A percentile compares a stretch with the other conserved stretches of the same genome.
These are phyloP conservation scores for Fistularia tabacaria DNA, from an alignment of 2,797 vertebrate genomes.

Conservation along the genomic window DNA sequence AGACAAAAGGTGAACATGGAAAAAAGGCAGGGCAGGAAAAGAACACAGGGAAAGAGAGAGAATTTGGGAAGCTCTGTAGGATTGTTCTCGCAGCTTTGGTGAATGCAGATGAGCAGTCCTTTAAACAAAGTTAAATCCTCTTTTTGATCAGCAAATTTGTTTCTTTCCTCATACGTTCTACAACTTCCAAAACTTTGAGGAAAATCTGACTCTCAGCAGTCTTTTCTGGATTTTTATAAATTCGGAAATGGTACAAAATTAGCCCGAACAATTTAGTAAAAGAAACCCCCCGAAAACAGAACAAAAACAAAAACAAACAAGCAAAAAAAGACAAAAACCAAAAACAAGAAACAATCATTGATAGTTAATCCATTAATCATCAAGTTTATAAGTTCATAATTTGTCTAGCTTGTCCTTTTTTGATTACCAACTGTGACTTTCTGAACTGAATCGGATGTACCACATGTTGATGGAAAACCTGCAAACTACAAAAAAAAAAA, in stretches of 20 bases:
- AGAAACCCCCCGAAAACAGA: too few relatives aligned
- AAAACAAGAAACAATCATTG: too few relatives aligned
- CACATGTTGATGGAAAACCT: too few relatives aligned
- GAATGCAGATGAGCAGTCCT: constrained; percentile 58
- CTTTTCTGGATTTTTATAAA: constrained; percentile 12
- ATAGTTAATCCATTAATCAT: too few relatives aligned
- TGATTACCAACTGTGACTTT: too few relatives aligned
- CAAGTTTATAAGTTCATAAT: too few relatives aligned
- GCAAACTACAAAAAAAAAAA: too few relatives aligned
- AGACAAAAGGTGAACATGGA: constrained; percentile 66
- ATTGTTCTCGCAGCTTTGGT: constrained; percentile 30
- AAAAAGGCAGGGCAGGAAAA: constrained; percentile 46
- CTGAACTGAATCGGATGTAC: too few relatives aligned
- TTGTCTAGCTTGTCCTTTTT: too few relatives aligned
- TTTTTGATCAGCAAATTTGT: constrained; percentile 60
- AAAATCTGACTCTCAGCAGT: constrained; percentile 1
- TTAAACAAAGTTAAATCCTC: constrained; percentile 58
- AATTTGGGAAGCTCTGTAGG: constrained; percentile 43
- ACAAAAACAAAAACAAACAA: background rate
- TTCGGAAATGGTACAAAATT: constrained; percentile 11
- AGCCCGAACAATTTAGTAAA: too few relatives aligned
- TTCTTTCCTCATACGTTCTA: constrained; percentile 29
- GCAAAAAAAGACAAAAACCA: too few relatives aligned
- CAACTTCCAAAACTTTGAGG: constrained; percentile 36
- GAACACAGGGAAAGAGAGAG: constrained; percentile 44